These are phyloP conservation scores for Hydrocynus forskahlii DNA, from an alignment of 2,797 vertebrate species.

Conservation along the genomic window DNA sequence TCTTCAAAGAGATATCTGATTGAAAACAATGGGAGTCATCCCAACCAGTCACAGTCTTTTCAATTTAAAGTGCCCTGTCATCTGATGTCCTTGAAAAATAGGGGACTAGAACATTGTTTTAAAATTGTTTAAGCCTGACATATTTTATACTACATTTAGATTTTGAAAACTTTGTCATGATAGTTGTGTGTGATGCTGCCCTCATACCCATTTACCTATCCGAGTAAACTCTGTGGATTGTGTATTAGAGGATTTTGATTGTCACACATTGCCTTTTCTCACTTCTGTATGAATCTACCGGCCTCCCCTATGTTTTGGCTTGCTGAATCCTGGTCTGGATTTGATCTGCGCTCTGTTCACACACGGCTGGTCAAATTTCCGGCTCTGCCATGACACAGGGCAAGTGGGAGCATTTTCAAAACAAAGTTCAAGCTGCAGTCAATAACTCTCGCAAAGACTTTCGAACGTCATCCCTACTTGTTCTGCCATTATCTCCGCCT, in stretches of 20 bases:
- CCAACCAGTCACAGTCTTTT: too few species aligned
- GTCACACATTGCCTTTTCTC: slow-evolving; percentile 7
- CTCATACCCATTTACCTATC: neutral
- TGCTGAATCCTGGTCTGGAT: neutral
- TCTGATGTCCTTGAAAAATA: too few species aligned
- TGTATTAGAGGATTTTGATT: neutral
- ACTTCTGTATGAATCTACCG: neutral
- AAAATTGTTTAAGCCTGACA: too few species aligned
- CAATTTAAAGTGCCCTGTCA: too few species aligned
- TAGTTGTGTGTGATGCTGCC: too few species aligned
- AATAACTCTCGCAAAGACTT: slow-evolving; percentile 35
- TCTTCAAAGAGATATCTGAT: too few species aligned
- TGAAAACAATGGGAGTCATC: too few species aligned
- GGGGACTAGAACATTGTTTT: too few species aligned
- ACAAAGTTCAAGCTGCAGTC: slow-evolving; percentile 24
- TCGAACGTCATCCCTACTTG: slow-evolving; percentile 3
- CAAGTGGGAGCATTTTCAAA: slow-evolving; percentile 18
- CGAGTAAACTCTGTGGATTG: neutral
- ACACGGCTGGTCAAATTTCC: neutral
- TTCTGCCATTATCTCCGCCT: slow-evolving; percentile 13
- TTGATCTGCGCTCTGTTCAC: neutral
- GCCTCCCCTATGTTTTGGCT: neutral
- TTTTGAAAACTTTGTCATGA: too few species aligned
- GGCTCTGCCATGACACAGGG: neutral
- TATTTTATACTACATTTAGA: too few species aligned